Evolutionary conservation across 2,113 vertebrate species (phyloP).

Genomic region (Etheostoma spectabile): DNA sequence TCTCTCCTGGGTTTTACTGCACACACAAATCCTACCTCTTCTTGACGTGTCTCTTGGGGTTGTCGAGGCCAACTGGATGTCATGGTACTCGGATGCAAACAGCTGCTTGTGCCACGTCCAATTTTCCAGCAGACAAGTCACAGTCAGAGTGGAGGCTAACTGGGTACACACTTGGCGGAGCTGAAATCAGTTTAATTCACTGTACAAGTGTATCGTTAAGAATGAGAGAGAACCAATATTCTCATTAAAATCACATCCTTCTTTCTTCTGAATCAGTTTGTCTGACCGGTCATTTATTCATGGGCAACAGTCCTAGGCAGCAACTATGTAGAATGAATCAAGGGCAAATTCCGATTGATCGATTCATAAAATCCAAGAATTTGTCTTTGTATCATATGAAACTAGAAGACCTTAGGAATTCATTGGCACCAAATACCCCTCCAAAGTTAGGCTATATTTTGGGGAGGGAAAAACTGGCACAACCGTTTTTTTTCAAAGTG

Average conservation of each 20-base stretch:
- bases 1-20: conserved; percentile 3
- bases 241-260: conserved; percentile 17
- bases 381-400: too few relatives aligned
- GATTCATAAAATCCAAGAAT: too few relatives aligned
- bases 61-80: conserved; percentile 12
- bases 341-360: too few relatives aligned
- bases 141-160: conserved; percentile 48
- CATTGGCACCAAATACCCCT: too few relatives aligned
- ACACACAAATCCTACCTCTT: neutral
- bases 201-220: conserved; percentile 64
- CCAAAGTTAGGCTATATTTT: too few relatives aligned
- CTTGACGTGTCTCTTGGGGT: conserved; percentile 28
- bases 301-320: too few relatives aligned
- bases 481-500: too few relatives aligned
- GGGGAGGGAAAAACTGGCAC: too few relatives aligned
- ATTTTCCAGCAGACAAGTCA: conserved; percentile 55
- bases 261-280: conserved; percentile 1
- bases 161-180: conserved; percentile 42
- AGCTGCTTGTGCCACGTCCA: conserved; percentile 46
- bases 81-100: conserved; percentile 20
- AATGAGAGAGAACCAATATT: conserved; percentile 21
- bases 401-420: too few relatives aligned
- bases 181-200: conserved; percentile 65
- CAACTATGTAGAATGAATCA: too few relatives aligned
- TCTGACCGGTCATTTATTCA: too few relatives aligned